Evolutionary conservation across 2,888 invertebrate genomes (phyloP), one percentile per base, ranked within the genome.

Genomic region (Lottia scabra): DNA sequence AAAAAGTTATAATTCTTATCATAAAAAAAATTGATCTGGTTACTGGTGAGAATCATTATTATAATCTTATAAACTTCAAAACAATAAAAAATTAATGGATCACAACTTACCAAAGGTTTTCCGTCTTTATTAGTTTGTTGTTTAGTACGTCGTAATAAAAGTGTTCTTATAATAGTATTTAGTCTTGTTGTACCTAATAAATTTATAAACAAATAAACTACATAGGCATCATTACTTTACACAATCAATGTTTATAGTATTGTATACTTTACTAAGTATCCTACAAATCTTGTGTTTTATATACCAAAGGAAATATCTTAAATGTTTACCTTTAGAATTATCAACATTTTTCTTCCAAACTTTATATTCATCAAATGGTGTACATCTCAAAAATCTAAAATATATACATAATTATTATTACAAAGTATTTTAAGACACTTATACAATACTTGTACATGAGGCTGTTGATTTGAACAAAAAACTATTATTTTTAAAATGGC

Each of bases 271-370:
- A 16, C 10, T 56, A 19, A 23, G 2, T 23, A 23, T 56, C 13
- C 19, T 23, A 19, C 23, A 56, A 38, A 10, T 38, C 1, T 38
- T 38, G 38, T 56, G 5, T 19, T 56, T 6, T 6, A 43, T 45
- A 8, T 45, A 13, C 26, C 19, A 48, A 48, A 70, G n/a, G 23
- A 48, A 56, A 12, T 3, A 56, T 19, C 12, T 19, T 2, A 19
- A 19, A 23, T 23, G 12, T 56, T 19, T 94, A 46, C 92, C 91
- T 78, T 92, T 93, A 87, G 95, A 96, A 87, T 95, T 94, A 84
- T 95, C 95, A 68, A 98, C 95, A 94, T 96, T 97, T 74, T 94
- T 93, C 88, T 96, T 97, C 97, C 97, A 98, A 77, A 96, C 93
- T 91, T 93, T 90, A 63, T 95, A 91, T 78, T 98, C 97, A 87